Conservation (phyloP, 2,797 vertebrate genomes). For the Etheostoma perlongum region DNA sequence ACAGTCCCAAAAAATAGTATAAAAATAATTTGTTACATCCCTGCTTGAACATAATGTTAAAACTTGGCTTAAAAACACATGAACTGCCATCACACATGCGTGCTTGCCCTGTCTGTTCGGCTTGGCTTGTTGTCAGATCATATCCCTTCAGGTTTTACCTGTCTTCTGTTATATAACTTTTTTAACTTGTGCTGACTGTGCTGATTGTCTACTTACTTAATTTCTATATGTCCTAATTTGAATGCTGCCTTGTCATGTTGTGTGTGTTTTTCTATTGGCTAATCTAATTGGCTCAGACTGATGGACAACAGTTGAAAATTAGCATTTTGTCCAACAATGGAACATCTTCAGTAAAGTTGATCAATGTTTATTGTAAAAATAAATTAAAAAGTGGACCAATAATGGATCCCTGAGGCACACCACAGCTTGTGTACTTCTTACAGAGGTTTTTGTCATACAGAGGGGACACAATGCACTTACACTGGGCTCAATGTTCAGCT, state of each 20-base stretch:
- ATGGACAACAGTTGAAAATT: not conserved
- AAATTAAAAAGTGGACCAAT: not conserved
- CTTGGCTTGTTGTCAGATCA: not conserved
- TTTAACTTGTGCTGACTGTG: not conserved
- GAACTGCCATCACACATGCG: not conserved
- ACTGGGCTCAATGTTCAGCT: constrained; percentile 96
- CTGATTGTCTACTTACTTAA: not conserved
- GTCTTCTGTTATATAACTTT: not conserved
- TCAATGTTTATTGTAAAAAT: not conserved
- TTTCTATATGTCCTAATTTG: not conserved
- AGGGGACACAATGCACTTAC: constrained; percentile 82
- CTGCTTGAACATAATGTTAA: not conserved
- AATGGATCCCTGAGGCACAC: constrained; percentile 6
- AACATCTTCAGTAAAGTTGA: not conserved
- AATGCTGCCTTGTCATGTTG: too few relatives aligned
- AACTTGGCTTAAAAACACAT: not conserved
- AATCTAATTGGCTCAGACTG: too few relatives aligned
- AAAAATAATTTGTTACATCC: too few relatives aligned
- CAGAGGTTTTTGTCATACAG: not conserved
- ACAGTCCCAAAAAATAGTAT: too few relatives aligned
- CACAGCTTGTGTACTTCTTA: not conserved
- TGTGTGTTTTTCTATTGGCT: not conserved
- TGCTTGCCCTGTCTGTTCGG: not conserved
- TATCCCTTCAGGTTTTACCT: not conserved
- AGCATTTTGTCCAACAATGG: not conserved